Evolutionary conservation across 2,888 invertebrate species (phyloP).

Genomic region (Digitonthophagus gazella): DNA sequence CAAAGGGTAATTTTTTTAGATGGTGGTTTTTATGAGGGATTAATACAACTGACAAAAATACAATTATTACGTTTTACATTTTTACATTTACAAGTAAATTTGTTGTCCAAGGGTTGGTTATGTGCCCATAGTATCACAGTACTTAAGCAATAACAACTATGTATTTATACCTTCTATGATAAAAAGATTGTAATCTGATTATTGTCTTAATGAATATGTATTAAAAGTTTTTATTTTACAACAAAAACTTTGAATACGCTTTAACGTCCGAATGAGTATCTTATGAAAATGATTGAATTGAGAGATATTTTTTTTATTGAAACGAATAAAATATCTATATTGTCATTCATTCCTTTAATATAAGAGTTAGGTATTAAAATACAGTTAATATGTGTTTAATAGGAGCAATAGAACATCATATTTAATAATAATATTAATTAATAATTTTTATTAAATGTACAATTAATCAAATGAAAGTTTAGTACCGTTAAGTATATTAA

Average conservation of each 20-base stretch:
- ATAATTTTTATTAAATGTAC: neutral
- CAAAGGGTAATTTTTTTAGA: too few species aligned
- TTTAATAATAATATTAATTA: neutral
- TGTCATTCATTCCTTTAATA: neutral
- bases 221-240: conserved; percentile 24
- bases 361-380: neutral
- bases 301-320: too few species aligned
- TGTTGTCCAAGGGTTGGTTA: conserved; percentile 14
- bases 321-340: neutral
- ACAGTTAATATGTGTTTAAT: neutral
- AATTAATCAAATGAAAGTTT: too few species aligned
- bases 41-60: conserved; percentile 9
- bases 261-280: too few species aligned
- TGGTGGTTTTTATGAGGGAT: neutral
- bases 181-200: conserved; percentile 27
- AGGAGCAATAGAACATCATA: neutral
- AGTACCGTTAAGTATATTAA: too few species aligned
- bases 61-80: neutral
- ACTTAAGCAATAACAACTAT: conserved; percentile 28
- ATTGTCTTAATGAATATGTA: conserved; percentile 27
- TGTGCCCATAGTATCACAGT: conserved; percentile 34
- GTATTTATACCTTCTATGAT: conserved; percentile 13
- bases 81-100: conserved; percentile 3
- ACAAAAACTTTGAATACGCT: too few species aligned
- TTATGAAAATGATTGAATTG: too few species aligned